Evolutionary conservation across 2,888 invertebrate species (phyloP), one percentile per base, ranked within the genome.

Genomic region (Sycophila texana): DNA sequence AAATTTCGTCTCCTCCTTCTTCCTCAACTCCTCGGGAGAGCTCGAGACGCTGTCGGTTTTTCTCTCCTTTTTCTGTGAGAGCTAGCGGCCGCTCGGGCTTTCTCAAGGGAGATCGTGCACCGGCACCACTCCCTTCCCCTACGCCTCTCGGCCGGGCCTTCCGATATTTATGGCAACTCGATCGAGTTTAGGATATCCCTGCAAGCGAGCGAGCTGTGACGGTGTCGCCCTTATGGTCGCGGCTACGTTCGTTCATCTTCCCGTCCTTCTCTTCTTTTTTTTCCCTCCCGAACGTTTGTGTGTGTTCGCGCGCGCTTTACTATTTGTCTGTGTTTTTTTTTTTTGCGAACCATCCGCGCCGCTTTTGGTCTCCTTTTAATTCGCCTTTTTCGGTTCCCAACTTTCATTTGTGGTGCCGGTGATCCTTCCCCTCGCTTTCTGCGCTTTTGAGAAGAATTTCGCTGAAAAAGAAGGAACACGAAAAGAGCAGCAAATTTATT

Each of bases 121-220:
- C 68, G 74, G 26, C 75, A 73, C 74, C 61, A 72, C 77, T 74
- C 67, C 65, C 72, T 57, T 47, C 20, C 74, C 73, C 74, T 66
- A 49, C 67, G 74, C 77, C 79, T 67, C 55, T 60, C 72, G 68
- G n/a, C 79, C 26, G 65, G 75, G 79, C 66, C 81, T 74, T 72
- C 68, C 78, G 80, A 82, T 82, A 81, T 83, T 81, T 79, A 82
- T 80, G 81, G 81, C 79, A 82, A 80, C 80, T 82, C 80, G 82
- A 82, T 82, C 81, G 81, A 78, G 80, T 78, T 79, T 82, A 82
- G 82, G 82, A 82, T 82, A 82, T 82, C 74, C 74, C 78, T 76
- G 63, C 55, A 66, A 51, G 67, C 67, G 22, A 22, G 75, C 67
- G 75, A 75, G 53, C 53, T 65, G 60, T 79, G 79, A 81, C 66